Percentiles rank a stretch among this genome's conserved stretches.
Conservation (phyloP, 1,140 invertebrate genomes). For the Lepidotrigona ventralis region DNA sequence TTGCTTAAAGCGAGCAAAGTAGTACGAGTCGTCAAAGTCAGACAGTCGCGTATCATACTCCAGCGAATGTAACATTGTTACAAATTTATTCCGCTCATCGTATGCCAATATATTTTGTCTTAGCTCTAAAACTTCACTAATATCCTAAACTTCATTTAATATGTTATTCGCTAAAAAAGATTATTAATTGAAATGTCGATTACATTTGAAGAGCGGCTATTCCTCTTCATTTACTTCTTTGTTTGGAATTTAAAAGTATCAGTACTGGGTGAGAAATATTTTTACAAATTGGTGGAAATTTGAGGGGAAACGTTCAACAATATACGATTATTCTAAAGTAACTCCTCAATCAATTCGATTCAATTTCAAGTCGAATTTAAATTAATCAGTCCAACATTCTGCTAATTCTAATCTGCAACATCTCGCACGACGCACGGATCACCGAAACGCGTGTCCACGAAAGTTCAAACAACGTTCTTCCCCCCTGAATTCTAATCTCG, state of each 20-base stretch:
- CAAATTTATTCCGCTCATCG: neutral
- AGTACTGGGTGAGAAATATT: neutral
- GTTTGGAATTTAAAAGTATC: too few species aligned
- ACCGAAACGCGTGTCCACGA: neutral
- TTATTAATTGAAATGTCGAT: too few species aligned
- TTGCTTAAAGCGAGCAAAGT: neutral
- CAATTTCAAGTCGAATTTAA: neutral
- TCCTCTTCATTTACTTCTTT: too few species aligned
- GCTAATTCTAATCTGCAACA: neutral
- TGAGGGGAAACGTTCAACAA: neutral
- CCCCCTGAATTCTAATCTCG: constrained; percentile 13
- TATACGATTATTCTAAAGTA: neutral
- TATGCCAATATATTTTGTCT: too few species aligned
- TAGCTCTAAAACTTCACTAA: too few species aligned
- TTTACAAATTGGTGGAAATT: neutral
- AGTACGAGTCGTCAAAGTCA: neutral
- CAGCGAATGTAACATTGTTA: neutral
- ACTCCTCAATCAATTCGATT: neutral
- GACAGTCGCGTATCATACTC: neutral
- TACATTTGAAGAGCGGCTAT: too few species aligned
- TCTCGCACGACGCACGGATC: neutral
- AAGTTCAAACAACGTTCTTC: neutral
- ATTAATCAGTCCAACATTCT: neutral
- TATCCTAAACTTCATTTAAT: too few species aligned
- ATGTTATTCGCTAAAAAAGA: neutral